Conservation (phyloP, 2,113 vertebrate species). For the Echinops telfairi region DNA sequence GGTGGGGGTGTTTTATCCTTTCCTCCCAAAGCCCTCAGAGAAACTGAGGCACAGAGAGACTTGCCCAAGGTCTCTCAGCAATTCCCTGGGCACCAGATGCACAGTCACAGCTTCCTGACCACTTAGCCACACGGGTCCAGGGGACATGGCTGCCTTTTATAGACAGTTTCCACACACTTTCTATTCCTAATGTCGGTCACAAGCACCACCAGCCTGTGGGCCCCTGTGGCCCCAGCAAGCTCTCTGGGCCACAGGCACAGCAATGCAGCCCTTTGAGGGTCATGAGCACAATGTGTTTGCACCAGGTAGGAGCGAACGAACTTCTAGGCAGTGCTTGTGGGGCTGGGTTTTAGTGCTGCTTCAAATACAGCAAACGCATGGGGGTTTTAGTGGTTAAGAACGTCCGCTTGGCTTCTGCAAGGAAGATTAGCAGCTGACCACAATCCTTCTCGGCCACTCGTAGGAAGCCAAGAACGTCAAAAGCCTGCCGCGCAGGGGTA, state of each 20-base stretch:
- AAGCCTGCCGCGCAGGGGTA: constrained; percentile 28
- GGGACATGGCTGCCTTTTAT: constrained; percentile 65
- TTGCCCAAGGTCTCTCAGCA: neutral
- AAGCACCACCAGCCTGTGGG: neutral
- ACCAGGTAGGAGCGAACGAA: neutral
- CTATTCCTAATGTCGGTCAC: constrained; percentile 68
- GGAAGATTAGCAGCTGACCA: constrained; percentile 35
- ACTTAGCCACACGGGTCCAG: constrained; percentile 34
- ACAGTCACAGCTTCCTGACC: constrained; percentile 42
- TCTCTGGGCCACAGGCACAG: constrained; percentile 70
- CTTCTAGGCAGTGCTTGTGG: constrained; percentile 45
- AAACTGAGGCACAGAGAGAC: constrained; percentile 30
- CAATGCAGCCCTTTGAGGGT: constrained; percentile 71
- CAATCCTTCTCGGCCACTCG: constrained; percentile 44
- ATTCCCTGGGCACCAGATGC: neutral
- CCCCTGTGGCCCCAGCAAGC: neutral
- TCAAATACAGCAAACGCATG: constrained; percentile 49
- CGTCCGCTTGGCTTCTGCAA: constrained; percentile 51
- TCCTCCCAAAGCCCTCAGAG: neutral
- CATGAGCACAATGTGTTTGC: constrained; percentile 58
- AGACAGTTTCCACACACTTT: constrained; percentile 80
- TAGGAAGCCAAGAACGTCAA: neutral
- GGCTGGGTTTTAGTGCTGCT: constrained; percentile 25
- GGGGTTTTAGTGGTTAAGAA: constrained; percentile 21
- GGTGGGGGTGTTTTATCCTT: neutral